phyloP scores from a whole-genome alignment of 1,140 invertebrate species.

The Zelostemma sp. region DNA sequence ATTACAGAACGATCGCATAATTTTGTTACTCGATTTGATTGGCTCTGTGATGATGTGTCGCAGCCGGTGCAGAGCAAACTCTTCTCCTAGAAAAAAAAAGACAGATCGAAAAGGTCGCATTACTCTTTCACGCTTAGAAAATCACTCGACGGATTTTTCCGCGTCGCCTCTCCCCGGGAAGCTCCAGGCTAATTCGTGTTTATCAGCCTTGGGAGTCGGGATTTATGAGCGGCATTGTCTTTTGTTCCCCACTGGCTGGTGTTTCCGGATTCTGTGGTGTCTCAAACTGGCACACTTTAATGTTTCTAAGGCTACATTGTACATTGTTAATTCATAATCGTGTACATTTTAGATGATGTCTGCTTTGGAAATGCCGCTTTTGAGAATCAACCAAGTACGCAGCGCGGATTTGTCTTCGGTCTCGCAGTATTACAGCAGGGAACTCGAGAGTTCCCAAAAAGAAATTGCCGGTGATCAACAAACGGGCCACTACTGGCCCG shows the following conservation, averaged over 20 bases:
- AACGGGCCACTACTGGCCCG: too few species aligned
- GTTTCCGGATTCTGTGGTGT: conserved; percentile 67
- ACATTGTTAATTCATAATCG: too few species aligned
- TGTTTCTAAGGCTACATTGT: too few species aligned
- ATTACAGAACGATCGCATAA: not conserved
- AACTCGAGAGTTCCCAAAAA: conserved; percentile 91
- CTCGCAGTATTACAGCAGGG: conserved; percentile 95
- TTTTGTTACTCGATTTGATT: conserved; percentile 57
- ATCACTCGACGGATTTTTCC: too few species aligned
- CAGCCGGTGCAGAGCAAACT: conserved; percentile 50
- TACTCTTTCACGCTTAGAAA: too few species aligned
- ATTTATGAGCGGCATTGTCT: too few species aligned
- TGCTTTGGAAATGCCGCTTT: conserved; percentile 92
- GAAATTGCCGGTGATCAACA: too few species aligned
- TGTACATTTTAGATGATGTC: conserved; percentile 84
- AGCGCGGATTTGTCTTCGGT: conserved; percentile 94
- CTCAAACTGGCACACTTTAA: conserved; percentile 64
- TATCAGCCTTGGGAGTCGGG: too few species aligned
- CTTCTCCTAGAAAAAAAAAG: conserved; percentile 58
- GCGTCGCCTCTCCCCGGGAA: too few species aligned
- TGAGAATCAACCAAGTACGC: conserved; percentile 93
- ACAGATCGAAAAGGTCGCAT: too few species aligned
- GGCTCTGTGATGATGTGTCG: conserved; percentile 49
- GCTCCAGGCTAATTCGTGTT: too few species aligned
- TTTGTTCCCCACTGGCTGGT: conserved; percentile 62